Evolutionary conservation across 2,888 invertebrate genomes (phyloP), one percentile per base, ranked within the genome.

Genomic region (Acronicta aceris): DNA sequence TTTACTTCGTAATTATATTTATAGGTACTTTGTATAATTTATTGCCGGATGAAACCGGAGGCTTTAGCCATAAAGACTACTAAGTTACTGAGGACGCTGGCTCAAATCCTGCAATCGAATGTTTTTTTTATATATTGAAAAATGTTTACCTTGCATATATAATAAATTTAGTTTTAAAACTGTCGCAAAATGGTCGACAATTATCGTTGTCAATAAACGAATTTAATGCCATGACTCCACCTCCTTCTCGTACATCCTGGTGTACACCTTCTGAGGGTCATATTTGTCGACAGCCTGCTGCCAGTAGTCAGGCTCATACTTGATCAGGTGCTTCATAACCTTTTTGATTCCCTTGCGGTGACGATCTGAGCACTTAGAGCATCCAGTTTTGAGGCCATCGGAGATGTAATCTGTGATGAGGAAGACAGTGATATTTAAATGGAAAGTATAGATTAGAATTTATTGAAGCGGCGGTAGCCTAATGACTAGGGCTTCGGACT

Each of bases 351-450:
- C 89, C 1, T 75, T 73, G 1, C 86, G 87, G 50, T 95, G 95
- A 0, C 76, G 79, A 0, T 78, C 79, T 0, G 90, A 89, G 74
- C 95, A 95, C 62, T 89, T 90, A 0, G 79, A 71, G 70, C 95
- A 95, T 0, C 92, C 93, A 6, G 85, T 86, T 57, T 89, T 86
- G 0, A 95, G 83, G 0, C 92, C 94, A n/a, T 94, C 93, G 0
- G 87, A 76, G 8, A 95, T 91, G 68, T 90, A 90, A 15, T 81
- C 95, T 95, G 83, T n/a, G 76, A 81, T 10, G 3, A 59, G 4
- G 5, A 13, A 42, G 0, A 27, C 27, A 36, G 36, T 30, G 13
- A 33, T 13, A 3, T 4, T 27, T 21, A 10, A 17, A 17, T 16
- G 16, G 6, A 41, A 42, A 36, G 13, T 13, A 36, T 13, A 13